phyloP scores from a whole-genome alignment of 2,113 vertebrate genomes.

The Apaloderma vittatum region DNA sequence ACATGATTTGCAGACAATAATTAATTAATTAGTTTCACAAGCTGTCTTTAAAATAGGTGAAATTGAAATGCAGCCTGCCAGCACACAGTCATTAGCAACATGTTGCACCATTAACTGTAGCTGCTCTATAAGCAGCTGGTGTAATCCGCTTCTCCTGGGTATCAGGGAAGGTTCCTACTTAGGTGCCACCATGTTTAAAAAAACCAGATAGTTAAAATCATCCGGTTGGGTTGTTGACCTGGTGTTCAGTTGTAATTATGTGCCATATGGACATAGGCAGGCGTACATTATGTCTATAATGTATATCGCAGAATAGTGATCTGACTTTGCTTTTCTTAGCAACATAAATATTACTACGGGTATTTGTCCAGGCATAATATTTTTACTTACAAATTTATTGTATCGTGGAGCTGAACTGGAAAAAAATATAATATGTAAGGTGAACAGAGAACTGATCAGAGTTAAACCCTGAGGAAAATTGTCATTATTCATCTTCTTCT shows the following conservation, averaged over 20 bases:
- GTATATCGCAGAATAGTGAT: neutral
- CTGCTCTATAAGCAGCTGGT: neutral
- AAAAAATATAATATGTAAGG: neutral
- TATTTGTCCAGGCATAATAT: neutral
- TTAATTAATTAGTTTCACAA: conserved; percentile 64
- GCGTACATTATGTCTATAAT: neutral
- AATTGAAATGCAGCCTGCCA: conserved; percentile 2
- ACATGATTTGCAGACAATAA: conserved; percentile 20
- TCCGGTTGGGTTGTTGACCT: neutral
- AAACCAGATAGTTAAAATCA: neutral
- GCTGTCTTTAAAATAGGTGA: conserved; percentile 43
- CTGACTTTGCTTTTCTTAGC: neutral
- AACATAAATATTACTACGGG: neutral
- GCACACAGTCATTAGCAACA: neutral
- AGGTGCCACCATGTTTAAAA: neutral
- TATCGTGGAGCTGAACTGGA: neutral
- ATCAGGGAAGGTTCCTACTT: neutral
- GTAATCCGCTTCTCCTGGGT: neutral
- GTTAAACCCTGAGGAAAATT: neutral
- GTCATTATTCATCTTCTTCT: neutral
- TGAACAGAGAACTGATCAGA: neutral
- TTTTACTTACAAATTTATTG: neutral
- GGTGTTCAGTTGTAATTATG: neutral
- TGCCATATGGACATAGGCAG: neutral
- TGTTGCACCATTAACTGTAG: neutral